Evolutionary conservation across 2,797 vertebrate species (phyloP), one percentile per base, ranked within the genome.

Genomic region (Premnoplex brunnescens): DNA sequence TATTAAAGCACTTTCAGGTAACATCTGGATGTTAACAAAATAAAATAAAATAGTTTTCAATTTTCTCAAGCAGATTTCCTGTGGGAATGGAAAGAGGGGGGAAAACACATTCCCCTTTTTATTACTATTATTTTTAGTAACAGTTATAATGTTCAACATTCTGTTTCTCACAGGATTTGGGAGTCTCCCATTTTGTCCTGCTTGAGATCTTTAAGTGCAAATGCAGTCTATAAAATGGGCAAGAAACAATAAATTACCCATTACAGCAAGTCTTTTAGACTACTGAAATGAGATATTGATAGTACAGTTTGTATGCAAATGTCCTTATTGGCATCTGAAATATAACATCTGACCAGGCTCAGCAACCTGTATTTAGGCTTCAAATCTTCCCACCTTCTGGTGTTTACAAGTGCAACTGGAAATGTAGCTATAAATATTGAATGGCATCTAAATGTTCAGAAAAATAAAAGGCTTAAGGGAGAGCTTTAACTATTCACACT

Each of bases 351-450:
- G 91, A 97, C 93, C 91, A 91, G 89, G 67, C 80, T 93, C 85
- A 74, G 55, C 74, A 94, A 95, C 91, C 85, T 97, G 93, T 95
- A 96, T 95, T 95, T 97, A 97, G 95, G 80, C 48, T 96, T 91
- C 95, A 92, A 92, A 95, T 90, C 90, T 96, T 96, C 62, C 64
- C 87, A 94, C 80, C 87, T 96, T 96, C 96, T 96, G 88, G 77
- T 95, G 92, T 96, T 97, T 97, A 94, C 82, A 94, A 96, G 81
- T 63, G 16, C 46, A 79, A 92, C 74, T 93, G 73, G 87, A 95
- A 96, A 80, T 63, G 72, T 75, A 64, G 62, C 75, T 91, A 82
- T 95, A 95, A 96, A 95, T 97, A 95, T 91, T 73, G 91, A 96
- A 82, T 49, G 89, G 11, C 56, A 75, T 79, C 60, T 88, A 84